These are phyloP conservation scores for Brachionus koreanus DNA, from an alignment of 1,140 invertebrate genomes.

Conservation along the genomic window DNA sequence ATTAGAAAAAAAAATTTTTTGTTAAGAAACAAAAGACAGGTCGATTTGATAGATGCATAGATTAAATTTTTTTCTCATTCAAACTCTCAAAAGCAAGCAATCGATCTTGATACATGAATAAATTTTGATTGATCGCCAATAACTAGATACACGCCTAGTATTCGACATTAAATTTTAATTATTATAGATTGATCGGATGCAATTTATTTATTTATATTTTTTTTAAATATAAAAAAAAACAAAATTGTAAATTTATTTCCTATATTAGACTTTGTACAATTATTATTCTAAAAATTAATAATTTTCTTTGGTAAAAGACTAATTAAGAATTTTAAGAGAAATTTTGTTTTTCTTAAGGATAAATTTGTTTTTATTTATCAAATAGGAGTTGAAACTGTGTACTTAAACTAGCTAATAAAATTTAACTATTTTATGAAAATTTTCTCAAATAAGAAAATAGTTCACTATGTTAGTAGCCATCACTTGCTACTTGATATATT, in stretches of 20 bases:
- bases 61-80: neutral
- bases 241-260: neutral
- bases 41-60: neutral
- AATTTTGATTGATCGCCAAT: neutral
- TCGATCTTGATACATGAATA: neutral
- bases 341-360: neutral
- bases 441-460: neutral
- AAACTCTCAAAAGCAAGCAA: neutral
- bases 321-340: neutral
- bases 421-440: neutral
- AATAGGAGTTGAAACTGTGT: neutral
- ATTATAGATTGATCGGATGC: neutral
- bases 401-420: neutral
- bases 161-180: neutral
- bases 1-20: neutral
- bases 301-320: neutral
- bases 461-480: neutral
- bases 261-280: neutral
- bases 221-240: neutral
- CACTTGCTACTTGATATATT: neutral
- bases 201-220: neutral
- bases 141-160: neutral
- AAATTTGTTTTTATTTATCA: neutral
- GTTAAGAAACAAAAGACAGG: neutral
- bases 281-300: neutral